These are phyloP conservation scores for Aspidoscelis tigris DNA, from an alignment of 2,113 vertebrate genomes.

Conservation along the genomic window DNA sequence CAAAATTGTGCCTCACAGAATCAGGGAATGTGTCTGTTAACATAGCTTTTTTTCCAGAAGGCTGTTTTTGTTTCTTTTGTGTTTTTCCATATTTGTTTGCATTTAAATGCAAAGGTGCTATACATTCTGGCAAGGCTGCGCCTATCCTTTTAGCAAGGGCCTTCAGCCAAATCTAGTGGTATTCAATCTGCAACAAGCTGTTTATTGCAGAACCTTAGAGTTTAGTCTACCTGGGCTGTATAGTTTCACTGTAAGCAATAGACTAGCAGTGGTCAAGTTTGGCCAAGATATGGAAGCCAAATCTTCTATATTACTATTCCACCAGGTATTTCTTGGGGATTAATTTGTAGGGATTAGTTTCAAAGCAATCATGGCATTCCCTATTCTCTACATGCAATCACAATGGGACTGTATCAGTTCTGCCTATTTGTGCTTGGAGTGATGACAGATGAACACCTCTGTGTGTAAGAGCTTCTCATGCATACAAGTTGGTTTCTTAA, in stretches of 20 bases:
- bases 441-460: neutral
- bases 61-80: constrained; percentile 47
- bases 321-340: neutral
- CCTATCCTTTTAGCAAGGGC: neutral
- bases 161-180: neutral
- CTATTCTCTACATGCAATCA: constrained; percentile 1
- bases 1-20: constrained; percentile 52
- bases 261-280: neutral
- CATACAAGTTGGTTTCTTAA: neutral
- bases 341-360: neutral
- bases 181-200: neutral
- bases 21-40: constrained; percentile 73
- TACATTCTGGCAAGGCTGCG: constrained; percentile 47
- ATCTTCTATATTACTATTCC: neutral
- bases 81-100: constrained; percentile 45
- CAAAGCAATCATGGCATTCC: neutral
- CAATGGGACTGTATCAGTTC: neutral
- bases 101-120: constrained; percentile 73
- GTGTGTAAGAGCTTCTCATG: neutral
- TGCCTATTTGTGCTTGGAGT: no score
- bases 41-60: constrained; percentile 53
- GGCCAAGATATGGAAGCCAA: neutral
- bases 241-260: constrained; percentile 4
- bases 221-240: neutral
- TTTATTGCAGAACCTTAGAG: neutral